These are phyloP conservation scores for Meteorus colon DNA, from an alignment of 2,888 invertebrate genomes.

Conservation along the genomic window DNA sequence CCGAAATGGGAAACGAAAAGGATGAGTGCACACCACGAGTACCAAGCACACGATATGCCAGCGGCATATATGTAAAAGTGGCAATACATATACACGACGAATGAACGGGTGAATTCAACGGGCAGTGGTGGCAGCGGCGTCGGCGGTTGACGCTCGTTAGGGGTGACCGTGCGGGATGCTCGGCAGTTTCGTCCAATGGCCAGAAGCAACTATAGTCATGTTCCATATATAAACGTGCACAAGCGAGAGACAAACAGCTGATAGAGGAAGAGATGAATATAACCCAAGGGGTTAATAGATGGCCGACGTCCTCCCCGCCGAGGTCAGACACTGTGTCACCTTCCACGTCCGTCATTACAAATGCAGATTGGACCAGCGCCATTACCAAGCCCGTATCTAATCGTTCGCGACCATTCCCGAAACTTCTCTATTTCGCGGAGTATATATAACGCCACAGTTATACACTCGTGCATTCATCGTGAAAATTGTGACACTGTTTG, in stretches of 20 bases:
- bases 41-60: conserved; percentile 24
- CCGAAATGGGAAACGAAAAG: conserved; percentile 35
- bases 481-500: not conserved
- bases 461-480: not conserved
- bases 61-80: not conserved
- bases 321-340: conserved; percentile 68
- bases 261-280: conserved; percentile 45
- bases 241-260: conserved; percentile 27
- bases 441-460: conserved; percentile 39
- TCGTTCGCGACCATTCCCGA: conserved; percentile 57
- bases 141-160: conserved; percentile 55
- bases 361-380: conserved; percentile 67
- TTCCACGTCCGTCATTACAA: conserved; percentile 67
- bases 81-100: not conserved
- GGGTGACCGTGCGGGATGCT: conserved; percentile 40
- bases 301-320: conserved; percentile 62
- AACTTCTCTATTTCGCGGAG: conserved; percentile 58
- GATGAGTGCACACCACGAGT: conserved; percentile 26
- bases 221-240: conserved; percentile 33
- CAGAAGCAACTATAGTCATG: conserved; percentile 33
- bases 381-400: conserved; percentile 63
- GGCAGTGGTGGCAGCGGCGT: conserved; percentile 39
- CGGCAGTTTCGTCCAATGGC: conserved; percentile 30
- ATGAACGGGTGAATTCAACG: conserved; percentile 42
- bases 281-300: conserved; percentile 68